These are phyloP conservation scores for Scaptodrosophila latifasciaeformis DNA, from an alignment of 2,888 invertebrate species.

Conservation along the genomic window DNA sequence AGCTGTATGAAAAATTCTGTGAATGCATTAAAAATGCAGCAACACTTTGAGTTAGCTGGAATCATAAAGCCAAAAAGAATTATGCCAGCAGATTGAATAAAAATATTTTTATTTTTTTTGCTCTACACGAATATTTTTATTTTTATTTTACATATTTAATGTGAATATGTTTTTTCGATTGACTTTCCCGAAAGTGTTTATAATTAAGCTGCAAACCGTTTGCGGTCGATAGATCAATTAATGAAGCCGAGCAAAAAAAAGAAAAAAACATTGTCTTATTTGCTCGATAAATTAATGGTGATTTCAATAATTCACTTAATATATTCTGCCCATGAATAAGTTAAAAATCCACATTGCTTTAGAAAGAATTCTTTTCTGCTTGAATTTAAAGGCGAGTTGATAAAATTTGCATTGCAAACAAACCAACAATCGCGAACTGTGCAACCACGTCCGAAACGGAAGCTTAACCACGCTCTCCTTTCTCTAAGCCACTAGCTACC, in stretches of 20 bases:
- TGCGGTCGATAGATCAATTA: background rate
- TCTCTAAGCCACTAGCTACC: too few species aligned
- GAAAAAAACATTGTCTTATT: too few species aligned
- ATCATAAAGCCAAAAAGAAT: too few species aligned
- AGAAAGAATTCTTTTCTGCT: too few species aligned
- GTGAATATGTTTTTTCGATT: background rate
- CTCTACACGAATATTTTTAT: background rate
- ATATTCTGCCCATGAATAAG: too few species aligned
- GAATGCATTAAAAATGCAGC: conserved; percentile 37
- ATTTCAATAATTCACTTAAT: too few species aligned
- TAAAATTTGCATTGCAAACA: conserved; percentile 54
- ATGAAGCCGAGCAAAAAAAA: too few species aligned
- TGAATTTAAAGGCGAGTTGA: conserved; percentile 31
- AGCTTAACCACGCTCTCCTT: conserved; percentile 34
- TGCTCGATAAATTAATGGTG: too few species aligned
- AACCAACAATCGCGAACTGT: background rate
- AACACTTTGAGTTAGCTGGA: conserved; percentile 6
- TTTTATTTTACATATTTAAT: background rate
- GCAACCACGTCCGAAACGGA: conserved; percentile 45
- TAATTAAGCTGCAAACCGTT: too few species aligned
- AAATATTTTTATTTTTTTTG: background rate
- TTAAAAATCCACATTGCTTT: too few species aligned
- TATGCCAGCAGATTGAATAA: background rate
- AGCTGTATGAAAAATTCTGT: conserved; percentile 20
- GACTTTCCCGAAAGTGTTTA: too few species aligned